phyloP scores from a whole-genome alignment of 30 jellyfish, hydroid and myxozoan species.

The Chrysaora quinquecirrha region DNA sequence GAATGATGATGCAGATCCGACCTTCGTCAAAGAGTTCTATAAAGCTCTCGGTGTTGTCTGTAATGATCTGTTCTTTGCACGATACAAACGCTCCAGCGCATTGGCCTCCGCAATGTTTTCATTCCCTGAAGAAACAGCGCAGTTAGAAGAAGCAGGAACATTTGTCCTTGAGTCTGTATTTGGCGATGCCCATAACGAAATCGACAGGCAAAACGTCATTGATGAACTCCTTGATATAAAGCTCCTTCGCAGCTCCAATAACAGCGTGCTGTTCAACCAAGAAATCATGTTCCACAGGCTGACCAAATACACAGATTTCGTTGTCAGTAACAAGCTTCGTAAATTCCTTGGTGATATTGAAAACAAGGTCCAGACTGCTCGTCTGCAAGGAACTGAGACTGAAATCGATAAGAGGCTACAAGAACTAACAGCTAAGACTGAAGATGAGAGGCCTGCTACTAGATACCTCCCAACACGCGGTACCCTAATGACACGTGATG shows the following conservation, averaged over 20 bases:
- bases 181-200: conserved; percentile 89
- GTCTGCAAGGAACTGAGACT: conserved; percentile 84
- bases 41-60: conserved; percentile 89
- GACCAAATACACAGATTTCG: conserved; percentile 90
- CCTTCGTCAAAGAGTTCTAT: conserved; percentile 89
- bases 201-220: conserved; percentile 84
- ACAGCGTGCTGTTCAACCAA: conserved; percentile 65
- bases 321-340: conserved; percentile 75
- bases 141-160: conserved; percentile 78
- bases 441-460: conserved; percentile 63
- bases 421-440: conserved; percentile 56
- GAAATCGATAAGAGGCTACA: conserved; percentile 85
- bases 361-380: conserved; percentile 67
- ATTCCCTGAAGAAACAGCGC: conserved; percentile 65
- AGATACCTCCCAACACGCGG: conserved; percentile 76
- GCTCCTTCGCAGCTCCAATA: conserved; percentile 64
- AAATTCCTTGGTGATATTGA: conserved; percentile 86
- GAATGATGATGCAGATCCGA: conserved; percentile 87
- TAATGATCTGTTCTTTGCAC: conserved; percentile 87
- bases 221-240: conserved; percentile 85
- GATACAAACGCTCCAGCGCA: conserved; percentile 89
- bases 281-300: conserved; percentile 79
- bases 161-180: conserved; percentile 80
- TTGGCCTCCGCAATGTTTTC: conserved; percentile 75
- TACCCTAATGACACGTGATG: conserved; percentile 56